Evolutionary conservation across 2,797 vertebrate species (phyloP).

Genomic region (Lates japonicus): DNA sequence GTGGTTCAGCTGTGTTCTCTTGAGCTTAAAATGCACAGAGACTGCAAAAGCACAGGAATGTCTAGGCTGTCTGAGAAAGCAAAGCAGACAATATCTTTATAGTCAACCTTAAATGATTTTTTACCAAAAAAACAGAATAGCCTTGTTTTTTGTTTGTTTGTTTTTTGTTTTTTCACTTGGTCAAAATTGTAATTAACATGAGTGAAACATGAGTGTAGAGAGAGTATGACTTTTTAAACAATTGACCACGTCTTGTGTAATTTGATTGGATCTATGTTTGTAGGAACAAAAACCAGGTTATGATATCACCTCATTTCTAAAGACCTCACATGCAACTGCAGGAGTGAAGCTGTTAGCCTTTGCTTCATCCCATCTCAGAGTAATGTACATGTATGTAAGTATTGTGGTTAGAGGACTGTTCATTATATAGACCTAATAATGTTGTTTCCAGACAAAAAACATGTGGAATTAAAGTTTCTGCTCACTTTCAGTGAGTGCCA

Average conservation of each 20-base stretch:
- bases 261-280: neutral
- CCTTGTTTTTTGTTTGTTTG: neutral
- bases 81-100: slow-evolving; percentile 3
- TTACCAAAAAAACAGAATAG: neutral
- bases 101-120: neutral
- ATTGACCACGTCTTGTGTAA: neutral
- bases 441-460: neutral
- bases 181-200: neutral
- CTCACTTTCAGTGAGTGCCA: neutral
- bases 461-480: neutral
- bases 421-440: neutral
- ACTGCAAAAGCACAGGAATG: slow-evolving; percentile 19
- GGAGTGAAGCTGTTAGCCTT: neutral
- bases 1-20: slow-evolving; percentile 20
- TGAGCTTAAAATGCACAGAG: slow-evolving; percentile 20
- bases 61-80: slow-evolving; percentile 4
- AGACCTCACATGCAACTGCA: neutral
- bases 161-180: neutral
- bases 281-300: neutral
- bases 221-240: too few species aligned
- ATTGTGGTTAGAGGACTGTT: neutral
- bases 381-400: neutral
- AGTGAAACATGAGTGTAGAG: too few species aligned
- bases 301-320: neutral
- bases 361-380: neutral